Evolutionary conservation across 2,113 vertebrate genomes (phyloP), one percentile per base, ranked within the genome.

Genomic region (Protomyctophum bolini): DNA sequence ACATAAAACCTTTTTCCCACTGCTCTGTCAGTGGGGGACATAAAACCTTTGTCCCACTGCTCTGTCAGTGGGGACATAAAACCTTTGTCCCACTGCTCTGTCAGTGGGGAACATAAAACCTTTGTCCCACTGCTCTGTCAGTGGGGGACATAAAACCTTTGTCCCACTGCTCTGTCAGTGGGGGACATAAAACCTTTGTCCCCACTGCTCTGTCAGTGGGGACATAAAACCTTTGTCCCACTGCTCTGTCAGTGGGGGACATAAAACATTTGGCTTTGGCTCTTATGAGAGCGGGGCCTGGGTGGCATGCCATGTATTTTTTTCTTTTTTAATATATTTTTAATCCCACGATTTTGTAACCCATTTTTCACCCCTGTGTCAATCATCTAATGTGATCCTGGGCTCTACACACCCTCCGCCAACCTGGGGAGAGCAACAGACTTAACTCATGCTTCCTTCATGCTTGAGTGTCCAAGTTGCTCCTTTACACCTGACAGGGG

Each of bases 301-400:
- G 71, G 70, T 76, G 81, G 70, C 75, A 68, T 80, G 80, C 50
- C 2, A 70, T 75, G 61, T n/a, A n/a, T n/a, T n/a, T n/a, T n/a
- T n/a, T n/a, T n/a, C n/a, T n/a, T n/a, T n/a, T n/a, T n/a, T n/a
- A n/a, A n/a, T n/a, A n/a, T n/a, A n/a, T n/a, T n/a, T n/a, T n/a
- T n/a, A n/a, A n/a, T n/a, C n/a, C n/a, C n/a, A n/a, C n/a, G n/a
- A n/a, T n/a, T n/a, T n/a, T n/a, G n/a, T n/a, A n/a, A n/a, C n/a
- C n/a, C n/a, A n/a, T n/a, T n/a, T n/a, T n/a, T n/a, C n/a, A n/a
- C n/a, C n/a, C n/a, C n/a, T n/a, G n/a, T n/a, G n/a, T n/a, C n/a
- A n/a, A n/a, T n/a, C n/a, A n/a, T n/a, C n/a, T n/a, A n/a, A n/a
- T n/a, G n/a, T n/a, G n/a, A n/a, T n/a, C n/a, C n/a, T n/a, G n/a